Percentiles rank a stretch among this genome's conserved stretches.
Conservation (phyloP, 1,140 invertebrate genomes). For the Bombus pascuorum region DNA sequence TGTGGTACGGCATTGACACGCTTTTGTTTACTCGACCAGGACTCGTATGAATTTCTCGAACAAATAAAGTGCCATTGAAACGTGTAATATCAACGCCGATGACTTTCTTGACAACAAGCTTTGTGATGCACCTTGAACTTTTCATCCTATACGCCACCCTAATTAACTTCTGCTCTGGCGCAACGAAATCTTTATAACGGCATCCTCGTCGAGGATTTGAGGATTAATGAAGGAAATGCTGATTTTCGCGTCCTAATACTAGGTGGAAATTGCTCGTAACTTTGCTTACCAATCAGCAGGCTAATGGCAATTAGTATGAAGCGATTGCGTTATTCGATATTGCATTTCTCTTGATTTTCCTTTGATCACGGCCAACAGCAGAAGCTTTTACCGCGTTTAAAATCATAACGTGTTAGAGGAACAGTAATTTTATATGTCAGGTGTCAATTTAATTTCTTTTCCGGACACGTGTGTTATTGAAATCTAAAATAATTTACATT, state of each 20-base stretch:
- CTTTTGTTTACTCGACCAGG: not conserved
- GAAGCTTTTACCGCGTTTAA: too few relatives aligned
- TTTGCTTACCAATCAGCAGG: not conserved
- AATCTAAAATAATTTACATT: too few relatives aligned
- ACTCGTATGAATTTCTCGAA: conserved; percentile 1
- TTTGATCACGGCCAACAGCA: too few relatives aligned
- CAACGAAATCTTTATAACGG: not conserved
- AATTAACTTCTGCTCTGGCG: not conserved
- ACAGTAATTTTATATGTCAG: too few relatives aligned
- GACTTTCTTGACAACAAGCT: not conserved
- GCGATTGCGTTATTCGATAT: not conserved
- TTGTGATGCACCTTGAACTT: not conserved
- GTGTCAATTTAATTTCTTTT: not conserved
- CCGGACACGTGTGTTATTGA: too few relatives aligned
- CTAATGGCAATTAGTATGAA: not conserved
- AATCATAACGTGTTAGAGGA: not conserved
- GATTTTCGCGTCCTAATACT: too few relatives aligned
- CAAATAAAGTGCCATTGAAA: not conserved
- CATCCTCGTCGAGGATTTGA: not conserved
- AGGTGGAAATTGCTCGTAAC: not conserved
- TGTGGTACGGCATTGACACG: conserved; percentile 14
- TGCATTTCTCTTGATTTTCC: not conserved
- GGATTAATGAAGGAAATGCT: not conserved
- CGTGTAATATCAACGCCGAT: too few relatives aligned
- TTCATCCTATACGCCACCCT: not conserved